Conservation (phyloP, 2,888 invertebrate genomes). For the Acanthosepion lycidas region DNA sequence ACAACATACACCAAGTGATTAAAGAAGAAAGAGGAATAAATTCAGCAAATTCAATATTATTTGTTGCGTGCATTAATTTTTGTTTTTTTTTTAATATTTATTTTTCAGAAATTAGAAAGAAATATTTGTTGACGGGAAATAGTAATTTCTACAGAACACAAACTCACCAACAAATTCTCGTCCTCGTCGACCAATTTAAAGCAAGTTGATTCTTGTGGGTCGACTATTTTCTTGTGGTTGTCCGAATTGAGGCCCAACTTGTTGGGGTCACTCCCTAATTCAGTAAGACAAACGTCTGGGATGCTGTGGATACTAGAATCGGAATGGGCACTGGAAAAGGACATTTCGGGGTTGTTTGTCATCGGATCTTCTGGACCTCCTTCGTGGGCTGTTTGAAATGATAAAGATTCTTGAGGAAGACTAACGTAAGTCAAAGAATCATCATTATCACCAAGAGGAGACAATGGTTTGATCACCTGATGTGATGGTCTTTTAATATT, state of each 20-base stretch:
- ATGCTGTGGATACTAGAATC: slow-evolving; percentile 43
- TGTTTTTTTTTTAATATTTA: too few species aligned
- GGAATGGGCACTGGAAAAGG: slow-evolving; percentile 40
- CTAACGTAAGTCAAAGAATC: slow-evolving; percentile 69
- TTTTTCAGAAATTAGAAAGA: too few species aligned
- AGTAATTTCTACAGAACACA: neutral
- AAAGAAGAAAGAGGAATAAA: too few species aligned
- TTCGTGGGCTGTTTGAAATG: neutral
- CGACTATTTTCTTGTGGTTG: slow-evolving; percentile 13
- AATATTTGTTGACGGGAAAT: too few species aligned
- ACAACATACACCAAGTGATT: too few species aligned
- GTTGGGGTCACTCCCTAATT: slow-evolving; percentile 34
- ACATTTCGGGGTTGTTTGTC: slow-evolving; percentile 17
- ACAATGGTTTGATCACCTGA: slow-evolving; percentile 60
- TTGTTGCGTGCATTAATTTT: too few species aligned
- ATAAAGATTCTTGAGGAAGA: slow-evolving; percentile 61
- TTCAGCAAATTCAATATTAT: too few species aligned
- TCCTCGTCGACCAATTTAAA: slow-evolving; percentile 43
- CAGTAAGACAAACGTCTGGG: slow-evolving; percentile 38
- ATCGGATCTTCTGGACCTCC: neutral
- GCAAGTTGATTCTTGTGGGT: neutral
- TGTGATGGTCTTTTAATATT: neutral
- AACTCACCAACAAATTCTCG: slow-evolving; percentile 40
- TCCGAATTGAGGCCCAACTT: neutral
- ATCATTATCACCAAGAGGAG: slow-evolving; percentile 61